These are phyloP conservation scores for Brachionus calyciflorus DNA, from an alignment of 1,140 invertebrate genomes.

Conservation along the genomic window DNA sequence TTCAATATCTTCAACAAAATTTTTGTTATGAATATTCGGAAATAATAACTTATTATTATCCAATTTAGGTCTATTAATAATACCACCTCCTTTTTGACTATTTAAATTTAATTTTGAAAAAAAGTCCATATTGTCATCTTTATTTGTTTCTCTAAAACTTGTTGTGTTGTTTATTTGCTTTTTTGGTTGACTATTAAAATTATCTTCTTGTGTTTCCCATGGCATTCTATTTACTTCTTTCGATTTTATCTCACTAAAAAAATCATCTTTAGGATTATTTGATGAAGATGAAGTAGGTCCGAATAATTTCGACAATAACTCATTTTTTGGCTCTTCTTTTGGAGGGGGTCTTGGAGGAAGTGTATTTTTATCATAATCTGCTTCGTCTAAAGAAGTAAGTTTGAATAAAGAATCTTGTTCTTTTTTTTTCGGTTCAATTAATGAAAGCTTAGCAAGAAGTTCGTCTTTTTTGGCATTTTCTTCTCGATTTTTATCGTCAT, in stretches of 20 bases:
- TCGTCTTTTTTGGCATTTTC: constrained; percentile 24
- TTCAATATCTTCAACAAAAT: constrained; percentile 31
- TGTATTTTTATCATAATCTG: neutral
- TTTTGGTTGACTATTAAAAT: neutral
- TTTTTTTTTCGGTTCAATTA: neutral
- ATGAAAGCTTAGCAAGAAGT: constrained; percentile 21
- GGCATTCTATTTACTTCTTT: constrained; percentile 10
- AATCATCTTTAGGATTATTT: neutral
- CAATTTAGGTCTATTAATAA: constrained; percentile 13
- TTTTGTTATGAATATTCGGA: constrained; percentile 22
- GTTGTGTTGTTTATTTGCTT: neutral
- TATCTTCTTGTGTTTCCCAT: neutral
- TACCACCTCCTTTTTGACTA: neutral
- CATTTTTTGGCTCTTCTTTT: constrained; percentile 17
- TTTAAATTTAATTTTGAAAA: constrained; percentile 25
- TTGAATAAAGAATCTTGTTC: constrained; percentile 13
- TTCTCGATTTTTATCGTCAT: neutral
- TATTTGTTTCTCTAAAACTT: neutral
- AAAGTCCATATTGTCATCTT: neutral
- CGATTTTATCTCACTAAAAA: neutral
- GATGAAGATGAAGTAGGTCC: neutral
- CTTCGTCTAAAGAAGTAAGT: neutral
- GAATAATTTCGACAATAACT: constrained; percentile 15
- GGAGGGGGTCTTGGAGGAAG: too few relatives aligned
- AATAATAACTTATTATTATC: constrained; percentile 28